Conservation (phyloP, 37 sponge, comb jelly and placozoan genomes). For the Spongia lamella region DNA sequence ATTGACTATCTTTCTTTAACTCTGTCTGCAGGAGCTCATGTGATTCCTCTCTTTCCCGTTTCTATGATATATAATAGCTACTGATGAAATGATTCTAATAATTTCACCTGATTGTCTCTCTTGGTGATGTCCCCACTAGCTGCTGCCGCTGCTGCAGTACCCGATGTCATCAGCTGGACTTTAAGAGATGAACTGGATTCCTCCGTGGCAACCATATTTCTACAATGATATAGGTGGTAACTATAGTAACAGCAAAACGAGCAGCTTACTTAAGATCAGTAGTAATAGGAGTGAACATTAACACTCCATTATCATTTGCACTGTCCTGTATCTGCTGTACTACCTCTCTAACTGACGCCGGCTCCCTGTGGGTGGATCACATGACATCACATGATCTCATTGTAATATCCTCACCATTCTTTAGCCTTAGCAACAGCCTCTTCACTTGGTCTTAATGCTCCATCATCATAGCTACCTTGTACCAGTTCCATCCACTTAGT, state of each 20-base stretch:
- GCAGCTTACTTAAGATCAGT: constrained; percentile 28
- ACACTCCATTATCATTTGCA: constrained; percentile 67
- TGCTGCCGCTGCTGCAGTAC: too few species aligned
- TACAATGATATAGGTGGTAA: too few species aligned
- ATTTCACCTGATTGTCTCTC: too few species aligned
- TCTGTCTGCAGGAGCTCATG: constrained; percentile 47
- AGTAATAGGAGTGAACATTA: constrained; percentile 34
- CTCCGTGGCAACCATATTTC: too few species aligned
- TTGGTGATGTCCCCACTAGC: too few species aligned
- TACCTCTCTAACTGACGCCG: not conserved
- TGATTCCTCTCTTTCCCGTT: constrained; percentile 33
- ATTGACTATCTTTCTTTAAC: constrained; percentile 15
- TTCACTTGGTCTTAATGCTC: constrained; percentile 51
- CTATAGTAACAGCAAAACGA: too few species aligned
- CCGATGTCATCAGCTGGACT: too few species aligned
- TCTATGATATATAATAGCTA: too few species aligned
- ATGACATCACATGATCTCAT: constrained; percentile 7
- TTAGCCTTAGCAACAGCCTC: constrained; percentile 62
- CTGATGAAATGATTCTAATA: too few species aligned
- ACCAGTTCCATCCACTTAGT: constrained; percentile 41
- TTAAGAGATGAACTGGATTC: too few species aligned
- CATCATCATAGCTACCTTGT: constrained; percentile 17
- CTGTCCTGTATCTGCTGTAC: constrained; percentile 36
- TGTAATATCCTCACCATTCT: constrained; percentile 56
- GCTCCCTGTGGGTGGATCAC: constrained; percentile 6